Evolutionary conservation across 2,888 invertebrate genomes (phyloP), one percentile per base, ranked within the genome.

Genomic region (Lucinisca nassula): DNA sequence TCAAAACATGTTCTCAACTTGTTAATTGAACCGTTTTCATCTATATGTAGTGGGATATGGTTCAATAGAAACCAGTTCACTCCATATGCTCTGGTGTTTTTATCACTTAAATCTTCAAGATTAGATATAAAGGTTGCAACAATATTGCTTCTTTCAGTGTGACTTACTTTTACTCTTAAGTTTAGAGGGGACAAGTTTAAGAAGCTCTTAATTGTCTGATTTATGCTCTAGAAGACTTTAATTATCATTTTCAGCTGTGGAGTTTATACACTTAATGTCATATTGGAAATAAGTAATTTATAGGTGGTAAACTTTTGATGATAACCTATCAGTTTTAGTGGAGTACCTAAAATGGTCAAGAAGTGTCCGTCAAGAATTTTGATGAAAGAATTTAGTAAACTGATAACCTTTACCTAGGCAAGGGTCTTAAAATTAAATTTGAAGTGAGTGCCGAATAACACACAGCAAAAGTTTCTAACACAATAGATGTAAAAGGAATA

Each of bases 261-360:
- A 67, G 67, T 67, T 67, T 35, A 67, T 67, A 67, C 12, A 35
- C 67, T 67, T 67, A 67, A 67, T 67, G 67, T 67, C 67, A 67
- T 67, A 67, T 67, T 67, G 35, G 67, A 67, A 67, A 67, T 67
- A 67, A 67, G 67, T 30, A 67, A 67, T 67, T 32, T 67, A 67
- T 67, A 35, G 67, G 17, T 35, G 2, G 35, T 32, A 6, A 17
- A 35, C 35, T 35, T n/a, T 67, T 67, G 67, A 67, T 67, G 67
- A 67, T 67, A 67, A 35, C 10, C 35, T 67, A 67, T 67, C 67
- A 67, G 35, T 32, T 67, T 67, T 67, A 17, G 67, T 67, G 67
- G 24, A 67, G 67, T 67, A 35, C 67, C 24, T 67, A 35, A 10
- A 67, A 35, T 67, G 67, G 67, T 67, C 32, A 67, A 67, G 32